Evolutionary conservation across 2,113 vertebrate genomes (phyloP), one percentile per base, ranked within the genome.

Genomic region (Megaceryle torquata): DNA sequence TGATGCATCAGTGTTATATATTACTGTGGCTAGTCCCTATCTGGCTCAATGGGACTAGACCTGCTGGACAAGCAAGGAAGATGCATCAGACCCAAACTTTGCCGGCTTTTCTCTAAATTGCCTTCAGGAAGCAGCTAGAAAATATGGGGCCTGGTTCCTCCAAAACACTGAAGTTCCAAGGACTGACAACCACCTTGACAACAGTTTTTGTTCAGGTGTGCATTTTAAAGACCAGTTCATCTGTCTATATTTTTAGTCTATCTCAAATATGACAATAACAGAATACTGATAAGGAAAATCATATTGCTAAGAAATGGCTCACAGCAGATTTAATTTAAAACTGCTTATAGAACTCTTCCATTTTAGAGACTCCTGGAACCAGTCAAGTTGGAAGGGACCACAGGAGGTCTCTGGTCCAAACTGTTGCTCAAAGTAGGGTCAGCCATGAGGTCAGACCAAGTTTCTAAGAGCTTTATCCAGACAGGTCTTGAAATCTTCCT

Each of bases 1-100:
- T 60, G 39, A 39, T 17, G 22, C 4, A 11, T 28, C n/a, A 28
- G 18, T 77, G 7, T 43, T 43, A 72, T 2, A 61, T 0, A 0
- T 76, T 24, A 41, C 13, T 18, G 9, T 57, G 21, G 9, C 20
- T 41, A 9, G 9, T 39, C 11, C 12, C 6, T 41, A 76, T 88
- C 53, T 80, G 48, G 17, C 51, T 63, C n/a, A 60, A 56, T 72
- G 86, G 13, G 9, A 33, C 12, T 76, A 37, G 13, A 57, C 7
- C 86, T 51, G 22, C 50, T 51, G 24, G 24, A 35, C 9, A 82
- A 94, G 13, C 10, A 72, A 53, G 44, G 29, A 79, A 87, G 18
- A 24, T 63, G 8, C 81, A 63, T 63, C 5, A 50, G 46, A 70
- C 7, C 7, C 56, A 82, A 41, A 43, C 4, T 78, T 91, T 67